Base-by-base conservation (phyloP, 30 jellyfish, hydroid and myxozoan genomes). In the Cassiopea andromeda region DNA sequence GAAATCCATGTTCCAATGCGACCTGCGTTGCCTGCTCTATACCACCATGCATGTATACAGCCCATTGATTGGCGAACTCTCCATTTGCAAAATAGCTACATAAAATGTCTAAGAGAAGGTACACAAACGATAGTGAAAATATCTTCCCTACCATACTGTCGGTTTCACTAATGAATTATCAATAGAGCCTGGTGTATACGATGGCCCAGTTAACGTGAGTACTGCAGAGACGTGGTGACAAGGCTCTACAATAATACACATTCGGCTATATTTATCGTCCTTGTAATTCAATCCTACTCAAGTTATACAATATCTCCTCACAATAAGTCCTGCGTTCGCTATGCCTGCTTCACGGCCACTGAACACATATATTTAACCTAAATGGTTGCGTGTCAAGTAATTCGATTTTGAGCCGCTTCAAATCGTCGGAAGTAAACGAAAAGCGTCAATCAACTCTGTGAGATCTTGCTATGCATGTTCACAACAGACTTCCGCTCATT, bases 21-120 rank as follows among this genome's bases (percentile, higher is more conserved):
- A 96, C 97, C 75, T 85, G 90, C 10, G 66, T 70, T 6, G 99
- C 99, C 90, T 87, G 85, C 71, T 88, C 49, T 82, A 92, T 71
- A 48, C 97, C 98, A 48, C 99, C 99, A 67, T 88, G 84, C 86
- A 96, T 93, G 77, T 78, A 85, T 4, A 96, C 99, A 44, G 99
- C 99, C 99, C 99, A 96, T 46, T 93, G 92, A 93, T 96, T 96
- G n/a, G 94, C 91, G 79, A 77, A 76, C 71, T 83, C 93, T 12
- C 86, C 71, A 50, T 38, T 67, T 18, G 48, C 82, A 57, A 18
- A 58, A 48, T 13, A 64, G 60, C 66, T 46, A 45, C 84, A 86
- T 16, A 76, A 44, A 54, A 85, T 54, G 68, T 77, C 84, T 17
- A 77, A 69, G 2, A 84, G 61, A 16, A 76, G 2, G 69, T 43